These are phyloP conservation scores for Drosophila burlai DNA, from an alignment of 1,140 invertebrate species.

Conservation along the genomic window DNA sequence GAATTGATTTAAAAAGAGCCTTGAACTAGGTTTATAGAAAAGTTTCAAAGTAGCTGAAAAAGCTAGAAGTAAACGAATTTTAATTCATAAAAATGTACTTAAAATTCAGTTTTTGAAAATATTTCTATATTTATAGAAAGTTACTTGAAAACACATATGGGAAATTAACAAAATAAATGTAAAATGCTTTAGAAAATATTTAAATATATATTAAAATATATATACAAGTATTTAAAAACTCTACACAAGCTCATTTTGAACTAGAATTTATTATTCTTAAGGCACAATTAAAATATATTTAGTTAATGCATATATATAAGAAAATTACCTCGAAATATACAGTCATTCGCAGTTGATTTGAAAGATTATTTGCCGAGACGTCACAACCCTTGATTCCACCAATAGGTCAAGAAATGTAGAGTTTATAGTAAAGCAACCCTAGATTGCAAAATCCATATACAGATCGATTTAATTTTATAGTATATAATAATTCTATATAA, in stretches of 20 bases:
- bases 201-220: too few species aligned
- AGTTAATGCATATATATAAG: neutral
- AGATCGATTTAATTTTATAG: neutral
- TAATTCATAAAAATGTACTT: neutral
- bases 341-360: neutral
- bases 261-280: neutral
- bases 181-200: too few species aligned
- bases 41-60: neutral
- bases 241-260: neutral
- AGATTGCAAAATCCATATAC: neutral
- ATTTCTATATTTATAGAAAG: neutral
- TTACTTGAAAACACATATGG: too few species aligned
- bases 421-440: too few species aligned
- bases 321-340: too few species aligned
- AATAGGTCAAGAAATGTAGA: neutral
- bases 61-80: neutral
- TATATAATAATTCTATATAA: neutral
- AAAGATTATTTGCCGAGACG: neutral
- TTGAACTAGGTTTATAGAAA: neutral
- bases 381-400: neutral
- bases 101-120: too few species aligned
- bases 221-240: too few species aligned
- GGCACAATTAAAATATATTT: too few species aligned
- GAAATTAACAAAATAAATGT: too few species aligned
- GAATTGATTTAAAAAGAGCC: neutral